Base-by-base conservation (phyloP, 1,140 invertebrate genomes). In the Physella acuta region DNA sequence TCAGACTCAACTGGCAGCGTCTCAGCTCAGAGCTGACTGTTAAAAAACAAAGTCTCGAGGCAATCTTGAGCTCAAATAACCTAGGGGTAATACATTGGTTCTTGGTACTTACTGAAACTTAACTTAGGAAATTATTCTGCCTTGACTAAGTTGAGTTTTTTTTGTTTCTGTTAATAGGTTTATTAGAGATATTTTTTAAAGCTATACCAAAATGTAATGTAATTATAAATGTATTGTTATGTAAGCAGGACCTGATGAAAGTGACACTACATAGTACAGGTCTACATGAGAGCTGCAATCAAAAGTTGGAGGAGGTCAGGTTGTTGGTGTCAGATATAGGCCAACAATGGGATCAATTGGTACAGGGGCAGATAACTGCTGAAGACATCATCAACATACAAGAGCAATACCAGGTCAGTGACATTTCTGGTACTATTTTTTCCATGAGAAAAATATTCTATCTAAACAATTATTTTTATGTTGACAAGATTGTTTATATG, bases 321-420 rank as follows among this genome's bases (percentile, higher is more conserved):
- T 68, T 66, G 33, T 68, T 74, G 33, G 60, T 84, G 61, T 55
- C 26, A 16, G 77, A 80, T 68, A 75, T 84, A 11, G 69, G 76
- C 16, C 76, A 79, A 62, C 60, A 80, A 17, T 75, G 82, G 37
- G 73, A 65, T 1, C 78, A 81, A 66, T 72, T 76, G 16, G 73
- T 75, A 20, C 78, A 82, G 36, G 75, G 75, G 56, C 75, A 82
- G 53, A 36, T 72, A n/a, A 71, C 77, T 5, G 65, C 79, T 31
- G 76, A 82, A 26, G 73, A 76, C 37, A 76, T 74, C 1, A 67
- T 82, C 20, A 75, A 75, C 11, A 79, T 82, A 68, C 80, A 84
- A 72, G 79, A 82, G 64, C 75, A 78, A 56, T 80, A 79, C 62
- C 81, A 68, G 39, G 66, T 68, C 31, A 5, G 64, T 16, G 16